Conservation (phyloP, 2,888 invertebrate species). For the Mellilla xanthometata region DNA sequence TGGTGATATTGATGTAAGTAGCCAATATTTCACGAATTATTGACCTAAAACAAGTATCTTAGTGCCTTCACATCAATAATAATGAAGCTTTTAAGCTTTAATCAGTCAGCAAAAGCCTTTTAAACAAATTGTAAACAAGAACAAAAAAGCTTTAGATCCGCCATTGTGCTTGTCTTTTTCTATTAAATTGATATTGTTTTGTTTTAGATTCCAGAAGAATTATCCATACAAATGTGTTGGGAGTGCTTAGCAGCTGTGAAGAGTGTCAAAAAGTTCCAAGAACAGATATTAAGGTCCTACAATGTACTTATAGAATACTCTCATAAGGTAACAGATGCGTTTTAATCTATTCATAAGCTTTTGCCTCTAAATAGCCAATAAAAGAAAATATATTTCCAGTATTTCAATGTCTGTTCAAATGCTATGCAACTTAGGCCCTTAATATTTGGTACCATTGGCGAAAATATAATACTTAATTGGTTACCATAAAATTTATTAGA, state of each 20-base stretch:
- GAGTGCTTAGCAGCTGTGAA: conserved; percentile 59
- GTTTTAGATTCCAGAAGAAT: conserved; percentile 64
- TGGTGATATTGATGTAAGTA: conserved; percentile 69
- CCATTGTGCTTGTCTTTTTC: conserved; percentile 36
- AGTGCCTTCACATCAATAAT: not conserved
- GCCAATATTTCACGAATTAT: not conserved
- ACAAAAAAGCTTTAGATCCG: conserved; percentile 67
- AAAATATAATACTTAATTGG: too few relatives aligned
- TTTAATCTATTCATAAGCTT: too few relatives aligned
- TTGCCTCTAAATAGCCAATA: too few relatives aligned
- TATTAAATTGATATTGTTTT: not conserved
- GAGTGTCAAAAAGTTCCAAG: conserved; percentile 42
- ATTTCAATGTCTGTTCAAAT: too few relatives aligned
- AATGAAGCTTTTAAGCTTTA: not conserved
- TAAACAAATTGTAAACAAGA: conserved; percentile 52
- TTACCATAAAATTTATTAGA: too few relatives aligned
- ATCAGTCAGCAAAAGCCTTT: conserved; percentile 36
- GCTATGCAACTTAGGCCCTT: too few relatives aligned
- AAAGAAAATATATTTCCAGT: too few relatives aligned
- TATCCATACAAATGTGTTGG: conserved; percentile 68
- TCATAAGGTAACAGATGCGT: conserved; percentile 58
- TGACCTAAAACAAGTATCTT: not conserved
- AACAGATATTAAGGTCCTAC: conserved; percentile 49
- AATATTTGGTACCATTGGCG: too few relatives aligned
- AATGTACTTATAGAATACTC: conserved; percentile 62